Base-by-base conservation (phyloP, 2,888 invertebrate species). In the Tenthredo mesomela region DNA sequence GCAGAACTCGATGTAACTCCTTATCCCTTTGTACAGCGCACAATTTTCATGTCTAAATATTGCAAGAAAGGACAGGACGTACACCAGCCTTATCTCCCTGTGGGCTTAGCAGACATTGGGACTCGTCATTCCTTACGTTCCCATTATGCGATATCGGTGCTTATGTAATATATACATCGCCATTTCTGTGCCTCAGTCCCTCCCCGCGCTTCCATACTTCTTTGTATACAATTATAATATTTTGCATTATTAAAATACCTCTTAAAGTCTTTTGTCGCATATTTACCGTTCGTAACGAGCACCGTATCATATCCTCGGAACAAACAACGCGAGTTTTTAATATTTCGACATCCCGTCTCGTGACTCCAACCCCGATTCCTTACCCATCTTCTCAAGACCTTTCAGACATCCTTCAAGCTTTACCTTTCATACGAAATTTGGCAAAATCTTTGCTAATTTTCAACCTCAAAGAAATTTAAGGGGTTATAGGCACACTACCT, bases 241-340 rank as follows among this genome's bases (percentile, higher is more conserved):
- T 71, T 67, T 84, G 85, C 85, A 87, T 89, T 88, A 88, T 89
- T 88, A 86, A 89, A 86, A 86, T 85, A 40, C 85, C 82, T 54
- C 70, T 82, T 82, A 85, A 80, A 70, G 86, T 89, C 89, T 90
- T 91, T 91, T 90, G 89, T 91, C 86, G 89, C 88, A 87, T 89
- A 88, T 90, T 89, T 90, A 89, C 89, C 87, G 86, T 87, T 85
- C 87, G 65, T 80, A 92, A 92, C 90, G 90, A 92, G 90, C 88
- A 47, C 61, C 67, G 86, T 86, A 87, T 33, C 89, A 87, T 90
- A 89, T 90, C 87, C 90, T 89, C 88, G 85, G 89, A 87, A 89
- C 88, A 89, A 90, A 90, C 89, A 91, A 89, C 88, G 15, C 21
- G 58, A 40, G 87, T 85, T 88, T 85, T 89, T 88, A 87, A 89